Conservation (phyloP, 2,888 invertebrate genomes). For the Amaurobius ferox region DNA sequence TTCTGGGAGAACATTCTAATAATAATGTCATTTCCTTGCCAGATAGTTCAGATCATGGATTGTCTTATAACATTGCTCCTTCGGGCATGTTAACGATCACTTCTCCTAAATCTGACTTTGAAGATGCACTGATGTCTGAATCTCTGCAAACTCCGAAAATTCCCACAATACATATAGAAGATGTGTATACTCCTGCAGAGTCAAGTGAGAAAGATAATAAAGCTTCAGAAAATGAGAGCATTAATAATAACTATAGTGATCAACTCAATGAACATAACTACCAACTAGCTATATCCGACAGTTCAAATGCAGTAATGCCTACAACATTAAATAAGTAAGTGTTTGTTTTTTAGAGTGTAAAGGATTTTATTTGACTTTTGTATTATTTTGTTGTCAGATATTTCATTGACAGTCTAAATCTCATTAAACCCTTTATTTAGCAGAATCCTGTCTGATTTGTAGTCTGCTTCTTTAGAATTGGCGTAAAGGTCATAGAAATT, state of each 20-base stretch:
- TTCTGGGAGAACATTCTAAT: slow-evolving; percentile 8
- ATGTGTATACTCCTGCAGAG: not conserved
- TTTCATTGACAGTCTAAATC: no score
- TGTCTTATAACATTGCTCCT: not conserved
- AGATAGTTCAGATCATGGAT: not conserved
- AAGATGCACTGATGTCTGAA: slow-evolving; percentile 37
- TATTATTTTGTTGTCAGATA: no score
- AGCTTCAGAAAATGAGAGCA: not conserved
- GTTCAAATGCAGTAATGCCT: slow-evolving; percentile 4
- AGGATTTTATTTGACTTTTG: no score
- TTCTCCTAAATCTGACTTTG: slow-evolving; percentile 29
- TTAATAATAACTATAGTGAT: not conserved
- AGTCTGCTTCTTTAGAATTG: no score
- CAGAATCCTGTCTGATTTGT: no score
- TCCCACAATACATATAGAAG: slow-evolving; percentile 23
- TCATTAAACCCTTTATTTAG: no score
- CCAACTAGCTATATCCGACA: slow-evolving; percentile 24
- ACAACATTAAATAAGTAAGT: slow-evolving; percentile 35
- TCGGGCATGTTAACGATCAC: not conserved
- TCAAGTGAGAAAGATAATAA: not conserved
- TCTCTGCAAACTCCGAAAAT: slow-evolving; percentile 51
- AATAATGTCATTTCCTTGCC: slow-evolving; percentile 33
- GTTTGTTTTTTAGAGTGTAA: not conserved
- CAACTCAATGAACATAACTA: slow-evolving; percentile 47
- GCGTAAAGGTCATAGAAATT: no score